A percentile compares a stretch with the other conserved stretches of the same genome.
Conservation (phyloP, 2,113 vertebrate species). For the Sceloporus undulatus region DNA sequence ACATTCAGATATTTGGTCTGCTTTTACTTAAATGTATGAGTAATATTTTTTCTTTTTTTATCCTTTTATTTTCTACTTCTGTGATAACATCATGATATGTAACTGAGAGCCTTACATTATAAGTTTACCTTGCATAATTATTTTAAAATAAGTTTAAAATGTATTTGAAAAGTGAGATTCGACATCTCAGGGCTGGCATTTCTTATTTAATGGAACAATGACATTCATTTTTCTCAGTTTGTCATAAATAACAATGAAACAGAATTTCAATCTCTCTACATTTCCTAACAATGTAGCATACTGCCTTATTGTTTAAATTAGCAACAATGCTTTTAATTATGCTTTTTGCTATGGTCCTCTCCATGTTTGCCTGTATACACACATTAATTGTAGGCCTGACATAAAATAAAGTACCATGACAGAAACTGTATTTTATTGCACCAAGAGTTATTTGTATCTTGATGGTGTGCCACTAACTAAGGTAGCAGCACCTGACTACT, state of each 20-base stretch:
- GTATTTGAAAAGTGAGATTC: neutral
- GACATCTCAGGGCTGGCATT: neutral
- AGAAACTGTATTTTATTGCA: conserved; percentile 37
- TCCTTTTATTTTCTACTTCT: too few species aligned
- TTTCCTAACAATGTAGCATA: neutral
- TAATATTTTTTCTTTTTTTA: too few species aligned
- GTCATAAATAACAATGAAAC: conserved; percentile 24
- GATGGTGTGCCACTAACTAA: conserved; percentile 53
- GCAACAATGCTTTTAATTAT: conserved; percentile 4
- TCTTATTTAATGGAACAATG: conserved; percentile 25
- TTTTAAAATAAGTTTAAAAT: neutral
- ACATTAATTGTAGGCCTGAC: conserved; percentile 50
- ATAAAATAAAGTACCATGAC: conserved; percentile 44
- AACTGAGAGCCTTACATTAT: too few species aligned
- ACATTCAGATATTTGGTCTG: too few species aligned
- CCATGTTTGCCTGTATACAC: conserved; percentile 30
- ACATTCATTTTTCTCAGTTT: conserved; percentile 30
- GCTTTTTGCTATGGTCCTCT: conserved; percentile 32
- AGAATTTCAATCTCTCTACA: neutral
- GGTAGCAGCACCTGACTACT: conserved; percentile 56
- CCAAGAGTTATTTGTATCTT: conserved; percentile 48
- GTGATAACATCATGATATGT: too few species aligned
- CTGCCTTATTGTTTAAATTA: conserved; percentile 32
- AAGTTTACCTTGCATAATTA: neutral
- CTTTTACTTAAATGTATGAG: too few species aligned